phyloP scores from a whole-genome alignment of 2,113 vertebrate genomes.

The Callaeas wilsoni region DNA sequence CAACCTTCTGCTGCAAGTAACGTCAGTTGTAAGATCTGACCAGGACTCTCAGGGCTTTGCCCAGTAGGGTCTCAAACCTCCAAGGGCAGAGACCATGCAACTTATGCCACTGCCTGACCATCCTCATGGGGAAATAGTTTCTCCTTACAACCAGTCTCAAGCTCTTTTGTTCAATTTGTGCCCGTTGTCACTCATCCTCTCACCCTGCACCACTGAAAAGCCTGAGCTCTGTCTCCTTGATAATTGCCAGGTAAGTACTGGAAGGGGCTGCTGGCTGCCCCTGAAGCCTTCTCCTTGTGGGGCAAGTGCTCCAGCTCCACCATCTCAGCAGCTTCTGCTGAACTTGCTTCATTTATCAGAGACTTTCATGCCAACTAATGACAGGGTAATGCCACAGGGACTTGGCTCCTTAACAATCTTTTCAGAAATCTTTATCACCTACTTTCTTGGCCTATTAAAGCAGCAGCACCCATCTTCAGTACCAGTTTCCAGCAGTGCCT shows the following conservation, averaged over 20 bases:
- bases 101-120: background rate
- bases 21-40: background rate
- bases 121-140: background rate
- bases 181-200: background rate
- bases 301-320: background rate
- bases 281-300: background rate
- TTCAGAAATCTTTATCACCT: background rate
- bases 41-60: background rate
- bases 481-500: background rate
- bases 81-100: background rate
- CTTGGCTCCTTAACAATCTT: background rate
- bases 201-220: background rate
- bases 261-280: background rate
- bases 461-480: background rate
- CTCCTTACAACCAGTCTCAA: background rate
- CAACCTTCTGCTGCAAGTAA: background rate
- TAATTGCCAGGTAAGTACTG: background rate
- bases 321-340: background rate
- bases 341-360: background rate
- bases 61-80: background rate
- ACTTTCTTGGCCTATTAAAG: background rate
- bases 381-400: background rate
- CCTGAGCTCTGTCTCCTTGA: background rate
- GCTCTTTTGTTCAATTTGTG: background rate
- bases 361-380: background rate